Evolutionary conservation across 2,888 invertebrate genomes (phyloP).

Genomic region (Campoplex capitator): DNA sequence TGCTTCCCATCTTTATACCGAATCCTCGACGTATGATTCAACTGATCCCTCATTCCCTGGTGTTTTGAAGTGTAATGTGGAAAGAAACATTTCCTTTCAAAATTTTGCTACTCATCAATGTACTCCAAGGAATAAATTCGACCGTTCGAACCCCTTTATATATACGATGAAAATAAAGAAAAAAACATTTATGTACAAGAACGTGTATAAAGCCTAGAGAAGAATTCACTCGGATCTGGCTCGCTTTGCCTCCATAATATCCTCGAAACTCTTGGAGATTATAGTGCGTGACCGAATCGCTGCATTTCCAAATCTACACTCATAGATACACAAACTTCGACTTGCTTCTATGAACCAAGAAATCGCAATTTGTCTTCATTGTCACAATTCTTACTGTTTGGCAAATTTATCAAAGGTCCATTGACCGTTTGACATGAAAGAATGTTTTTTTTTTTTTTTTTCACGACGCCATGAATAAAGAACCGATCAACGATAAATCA

Average conservation of each 20-base stretch:
- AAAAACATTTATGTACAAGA: neutral
- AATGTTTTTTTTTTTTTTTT: neutral
- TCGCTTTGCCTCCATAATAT: neutral
- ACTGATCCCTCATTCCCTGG: neutral
- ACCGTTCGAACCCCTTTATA: neutral
- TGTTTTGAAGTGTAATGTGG: neutral
- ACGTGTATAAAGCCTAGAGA: neutral
- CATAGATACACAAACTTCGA: neutral
- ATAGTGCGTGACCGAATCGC: slow-evolving; percentile 1
- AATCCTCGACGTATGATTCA: neutral
- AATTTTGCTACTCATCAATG: neutral
- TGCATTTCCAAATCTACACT: slow-evolving; percentile 52
- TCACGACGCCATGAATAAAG: neutral
- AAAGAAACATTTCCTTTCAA: neutral
- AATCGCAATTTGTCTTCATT: neutral
- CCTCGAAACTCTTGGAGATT: neutral
- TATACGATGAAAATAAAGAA: neutral
- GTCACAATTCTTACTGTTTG: slow-evolving; percentile 43
- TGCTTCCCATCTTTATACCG: neutral
- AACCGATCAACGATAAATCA: neutral
- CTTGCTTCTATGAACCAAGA: slow-evolving; percentile 15
- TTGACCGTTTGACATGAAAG: neutral
- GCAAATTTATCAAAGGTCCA: slow-evolving; percentile 34
- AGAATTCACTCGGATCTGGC: neutral
- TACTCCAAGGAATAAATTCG: neutral